Conservation (phyloP, 2,797 vertebrate genomes). For the Lophius americanus region DNA sequence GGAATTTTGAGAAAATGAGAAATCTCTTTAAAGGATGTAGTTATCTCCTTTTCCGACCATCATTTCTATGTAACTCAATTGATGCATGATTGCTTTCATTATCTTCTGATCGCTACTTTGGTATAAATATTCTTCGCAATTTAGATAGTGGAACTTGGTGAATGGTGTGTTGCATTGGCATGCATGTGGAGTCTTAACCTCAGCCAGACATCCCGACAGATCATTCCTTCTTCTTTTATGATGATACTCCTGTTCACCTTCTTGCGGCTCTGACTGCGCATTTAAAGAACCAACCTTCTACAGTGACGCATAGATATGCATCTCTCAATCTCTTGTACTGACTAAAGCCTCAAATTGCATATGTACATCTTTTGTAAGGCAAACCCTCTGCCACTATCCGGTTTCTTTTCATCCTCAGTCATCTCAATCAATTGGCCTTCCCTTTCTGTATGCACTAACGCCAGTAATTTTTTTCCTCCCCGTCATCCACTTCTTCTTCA, state of each 20-base stretch:
- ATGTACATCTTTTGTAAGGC: slow-evolving; percentile 32
- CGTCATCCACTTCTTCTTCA: slow-evolving; percentile 8
- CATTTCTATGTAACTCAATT: slow-evolving; percentile 74
- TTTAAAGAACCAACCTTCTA: slow-evolving; percentile 32
- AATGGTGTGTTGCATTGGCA: slow-evolving; percentile 44
- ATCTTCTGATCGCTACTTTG: slow-evolving; percentile 73
- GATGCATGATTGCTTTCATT: slow-evolving; percentile 79
- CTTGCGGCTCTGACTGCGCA: slow-evolving; percentile 11
- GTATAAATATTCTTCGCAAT: slow-evolving; percentile 81
- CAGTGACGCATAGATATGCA: slow-evolving; percentile 20
- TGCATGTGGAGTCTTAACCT: slow-evolving; percentile 50
- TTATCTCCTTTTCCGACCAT: slow-evolving; percentile 66
- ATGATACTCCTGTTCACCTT: slow-evolving; percentile 26
- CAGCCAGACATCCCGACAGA: slow-evolving; percentile 44
- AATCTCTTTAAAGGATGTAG: slow-evolving; percentile 66
- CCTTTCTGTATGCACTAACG: slow-evolving; percentile 15
- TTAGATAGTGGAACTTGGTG: slow-evolving; percentile 70
- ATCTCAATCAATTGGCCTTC: slow-evolving; percentile 22
- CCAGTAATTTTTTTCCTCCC: slow-evolving; percentile 17
- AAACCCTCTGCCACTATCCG: not conserved
- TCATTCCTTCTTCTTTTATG: slow-evolving; percentile 54
- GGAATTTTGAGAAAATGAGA: slow-evolving; percentile 76
- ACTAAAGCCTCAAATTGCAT: slow-evolving; percentile 44
- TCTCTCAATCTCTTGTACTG: slow-evolving; percentile 30
- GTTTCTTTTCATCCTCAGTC: slow-evolving; percentile 10